Percentiles rank a stretch among this genome's conserved stretches.
Evolutionary conservation across 2,797 vertebrate genomes (phyloP).

Genomic region (Crenichthys baileyi): DNA sequence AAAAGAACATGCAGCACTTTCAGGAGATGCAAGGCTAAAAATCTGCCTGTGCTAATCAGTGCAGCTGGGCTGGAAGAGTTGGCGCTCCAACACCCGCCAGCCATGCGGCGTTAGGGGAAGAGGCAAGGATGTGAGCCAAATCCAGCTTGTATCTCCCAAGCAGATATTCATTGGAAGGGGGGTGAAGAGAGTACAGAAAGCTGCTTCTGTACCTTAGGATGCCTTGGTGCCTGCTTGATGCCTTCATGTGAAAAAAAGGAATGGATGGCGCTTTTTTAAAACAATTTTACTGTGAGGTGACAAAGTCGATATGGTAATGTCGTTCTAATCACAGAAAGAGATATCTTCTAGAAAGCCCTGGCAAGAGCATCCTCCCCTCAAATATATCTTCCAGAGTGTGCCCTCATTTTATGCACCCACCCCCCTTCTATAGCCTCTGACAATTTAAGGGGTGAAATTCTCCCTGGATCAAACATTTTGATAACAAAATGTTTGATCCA

Average conservation of each 20-base stretch:
- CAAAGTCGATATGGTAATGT: constrained; percentile 82
- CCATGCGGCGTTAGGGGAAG: constrained; percentile 81
- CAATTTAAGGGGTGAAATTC: constrained; percentile 37
- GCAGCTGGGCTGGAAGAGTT: constrained; percentile 87
- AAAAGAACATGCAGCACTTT: constrained; percentile 69
- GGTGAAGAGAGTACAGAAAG: constrained; percentile 63
- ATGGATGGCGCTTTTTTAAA: constrained; percentile 66
- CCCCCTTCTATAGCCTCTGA: constrained; percentile 8
- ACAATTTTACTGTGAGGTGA: constrained; percentile 78
- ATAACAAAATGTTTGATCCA: constrained; percentile 45
- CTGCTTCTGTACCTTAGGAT: constrained; percentile 71
- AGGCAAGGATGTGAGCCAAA: constrained; percentile 79
- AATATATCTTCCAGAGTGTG: constrained; percentile 51
- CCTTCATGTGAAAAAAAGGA: constrained; percentile 59
- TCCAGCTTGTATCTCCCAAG: constrained; percentile 85
- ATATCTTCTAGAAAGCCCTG: constrained; percentile 68
- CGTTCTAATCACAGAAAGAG: constrained; percentile 75
- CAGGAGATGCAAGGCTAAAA: constrained; percentile 92
- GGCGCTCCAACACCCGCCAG: constrained; percentile 84
- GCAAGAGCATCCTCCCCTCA: constrained; percentile 47
- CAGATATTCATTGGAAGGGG: constrained; percentile 63
- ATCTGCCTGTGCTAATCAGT: constrained; percentile 89
- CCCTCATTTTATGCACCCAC: constrained; percentile 20
- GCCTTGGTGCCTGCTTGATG: constrained; percentile 61
- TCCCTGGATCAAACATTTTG: constrained; percentile 30